Evolutionary conservation across 2,888 invertebrate species (phyloP).

Genomic region (Tetragnatha montana): DNA sequence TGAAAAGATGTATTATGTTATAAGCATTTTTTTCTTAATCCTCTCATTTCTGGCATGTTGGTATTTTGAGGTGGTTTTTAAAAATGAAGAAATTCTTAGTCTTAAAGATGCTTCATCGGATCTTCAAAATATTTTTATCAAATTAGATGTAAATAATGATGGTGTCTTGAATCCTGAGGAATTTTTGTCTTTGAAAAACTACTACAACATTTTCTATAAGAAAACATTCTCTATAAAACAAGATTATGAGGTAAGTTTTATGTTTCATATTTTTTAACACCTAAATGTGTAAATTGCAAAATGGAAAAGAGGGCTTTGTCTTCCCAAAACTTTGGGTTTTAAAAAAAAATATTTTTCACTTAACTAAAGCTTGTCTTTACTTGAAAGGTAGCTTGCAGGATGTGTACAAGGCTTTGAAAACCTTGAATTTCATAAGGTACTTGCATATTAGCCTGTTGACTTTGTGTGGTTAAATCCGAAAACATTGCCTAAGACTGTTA

Average conservation of each 20-base stretch:
- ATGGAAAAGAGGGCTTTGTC: no score
- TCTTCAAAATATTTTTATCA: conserved; percentile 34
- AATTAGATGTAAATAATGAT: conserved; percentile 47
- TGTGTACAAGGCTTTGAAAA: no score
- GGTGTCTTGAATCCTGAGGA: conserved; percentile 28
- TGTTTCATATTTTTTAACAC: not conserved
- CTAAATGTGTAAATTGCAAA: no score
- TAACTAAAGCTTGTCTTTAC: no score
- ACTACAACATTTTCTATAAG: conserved; percentile 6
- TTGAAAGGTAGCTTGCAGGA: no score
- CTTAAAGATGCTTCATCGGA: conserved; percentile 43
- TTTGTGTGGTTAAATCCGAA: no score
- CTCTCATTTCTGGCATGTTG: conserved; percentile 1
- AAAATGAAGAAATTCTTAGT: conserved; percentile 8
- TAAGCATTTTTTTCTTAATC: not conserved
- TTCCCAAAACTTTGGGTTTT: no score
- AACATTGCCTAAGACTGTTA: no score
- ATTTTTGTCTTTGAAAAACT: conserved; percentile 29
- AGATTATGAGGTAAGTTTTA: not conserved
- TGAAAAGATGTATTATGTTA: conserved; percentile 10
- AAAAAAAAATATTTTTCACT: no score
- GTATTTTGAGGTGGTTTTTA: not conserved
- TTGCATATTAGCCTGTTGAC: no score
- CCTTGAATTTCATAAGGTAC: no score
- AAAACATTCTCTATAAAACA: not conserved